Percentiles rank a stretch among this genome's conserved stretches.
Conservation (phyloP, 1,140 invertebrate genomes). For the Arctopsyche grandis region DNA sequence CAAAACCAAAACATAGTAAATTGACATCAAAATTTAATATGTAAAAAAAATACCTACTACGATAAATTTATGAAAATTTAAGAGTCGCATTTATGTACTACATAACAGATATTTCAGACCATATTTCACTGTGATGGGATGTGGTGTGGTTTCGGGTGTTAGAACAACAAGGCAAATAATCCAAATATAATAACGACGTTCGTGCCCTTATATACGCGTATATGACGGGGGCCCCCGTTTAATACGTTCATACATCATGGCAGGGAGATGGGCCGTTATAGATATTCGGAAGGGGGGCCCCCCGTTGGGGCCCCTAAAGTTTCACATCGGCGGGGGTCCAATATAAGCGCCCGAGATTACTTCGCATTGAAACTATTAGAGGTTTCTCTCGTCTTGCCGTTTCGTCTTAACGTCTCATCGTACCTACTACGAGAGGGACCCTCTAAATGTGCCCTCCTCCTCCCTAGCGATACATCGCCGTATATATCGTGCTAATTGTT, state of each 20-base stretch:
- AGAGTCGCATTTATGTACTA: no score
- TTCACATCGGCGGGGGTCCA: constrained; percentile 37
- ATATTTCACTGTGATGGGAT: no score
- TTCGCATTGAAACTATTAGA: constrained; percentile 37
- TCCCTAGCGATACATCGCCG: no score
- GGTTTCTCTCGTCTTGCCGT: constrained; percentile 31
- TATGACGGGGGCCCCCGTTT: constrained; percentile 1
- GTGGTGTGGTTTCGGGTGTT: no score
- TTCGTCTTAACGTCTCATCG: constrained; percentile 20
- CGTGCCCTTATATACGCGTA: neutral
- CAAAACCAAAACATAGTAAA: no score
- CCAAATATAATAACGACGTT: neutral
- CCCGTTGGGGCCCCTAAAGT: constrained; percentile 24
- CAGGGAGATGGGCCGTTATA: neutral
- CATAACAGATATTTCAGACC: no score
- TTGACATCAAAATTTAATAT: no score
- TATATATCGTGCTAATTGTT: no score
- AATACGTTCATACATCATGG: constrained; percentile 45
- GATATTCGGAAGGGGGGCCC: neutral
- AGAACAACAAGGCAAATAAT: no score
- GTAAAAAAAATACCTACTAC: no score
- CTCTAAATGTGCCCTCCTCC: no score
- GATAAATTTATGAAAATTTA: no score
- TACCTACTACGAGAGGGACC: neutral
- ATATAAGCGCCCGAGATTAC: constrained; percentile 25